Evolutionary conservation across 2,888 invertebrate genomes (phyloP).

Genomic region (Cephus sareptanus): DNA sequence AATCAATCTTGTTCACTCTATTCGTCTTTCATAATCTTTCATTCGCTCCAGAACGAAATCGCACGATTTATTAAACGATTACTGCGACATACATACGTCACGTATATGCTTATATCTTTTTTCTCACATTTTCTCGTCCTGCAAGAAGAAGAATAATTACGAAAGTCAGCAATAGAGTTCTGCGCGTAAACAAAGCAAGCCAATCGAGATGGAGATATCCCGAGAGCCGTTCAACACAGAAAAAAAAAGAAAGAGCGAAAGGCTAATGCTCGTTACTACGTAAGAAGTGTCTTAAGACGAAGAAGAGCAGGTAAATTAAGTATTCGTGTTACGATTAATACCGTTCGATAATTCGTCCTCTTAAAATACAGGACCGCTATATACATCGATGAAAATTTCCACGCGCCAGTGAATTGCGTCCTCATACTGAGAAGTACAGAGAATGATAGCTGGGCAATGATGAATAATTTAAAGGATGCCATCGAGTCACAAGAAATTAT

Average conservation of each 20-base stretch:
- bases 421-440: not conserved
- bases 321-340: slow-evolving; percentile 12
- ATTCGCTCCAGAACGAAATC: not conserved
- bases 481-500: not conserved
- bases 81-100: not conserved
- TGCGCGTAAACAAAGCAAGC: not conserved
- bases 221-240: not conserved
- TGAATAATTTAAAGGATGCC: not conserved
- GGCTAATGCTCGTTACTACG: not conserved
- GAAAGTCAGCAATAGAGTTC: not conserved
- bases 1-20: slow-evolving; percentile 15
- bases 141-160: not conserved
- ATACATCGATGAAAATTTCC: slow-evolving; percentile 25
- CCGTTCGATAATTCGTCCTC: slow-evolving; percentile 7
- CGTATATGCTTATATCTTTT: not conserved
- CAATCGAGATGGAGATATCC: not conserved
- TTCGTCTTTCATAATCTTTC: not conserved
- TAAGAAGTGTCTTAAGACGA: slow-evolving; percentile 1
- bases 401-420: not conserved
- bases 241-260: not conserved
- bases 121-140: not conserved
- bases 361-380: slow-evolving; percentile 31
- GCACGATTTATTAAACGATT: not conserved
- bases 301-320: slow-evolving; percentile 17
- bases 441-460: not conserved